phyloP scores from a whole-genome alignment of 2,113 vertebrate genomes.

The Charina bottae region DNA sequence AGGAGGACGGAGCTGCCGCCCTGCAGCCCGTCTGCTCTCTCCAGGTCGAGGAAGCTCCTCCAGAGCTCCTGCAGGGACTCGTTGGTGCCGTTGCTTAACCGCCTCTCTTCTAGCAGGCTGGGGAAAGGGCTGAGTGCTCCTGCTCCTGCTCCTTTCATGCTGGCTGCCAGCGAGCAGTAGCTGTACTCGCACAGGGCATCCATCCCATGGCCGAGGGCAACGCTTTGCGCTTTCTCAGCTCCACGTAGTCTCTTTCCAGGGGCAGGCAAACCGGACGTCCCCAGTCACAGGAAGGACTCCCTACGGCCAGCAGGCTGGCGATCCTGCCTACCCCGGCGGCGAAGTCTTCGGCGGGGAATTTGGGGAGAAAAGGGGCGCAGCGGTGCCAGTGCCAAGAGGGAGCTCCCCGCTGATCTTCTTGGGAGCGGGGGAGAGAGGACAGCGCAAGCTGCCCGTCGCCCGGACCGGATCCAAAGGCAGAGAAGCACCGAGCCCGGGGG shows the following conservation, averaged over 20 bases:
- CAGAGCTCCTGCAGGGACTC: conserved; percentile 69
- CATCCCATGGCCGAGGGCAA: conserved; percentile 59
- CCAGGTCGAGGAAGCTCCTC: conserved; percentile 61
- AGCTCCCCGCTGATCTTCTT: background rate
- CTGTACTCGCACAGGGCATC: conserved; percentile 55
- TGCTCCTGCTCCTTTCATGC: conserved; percentile 63
- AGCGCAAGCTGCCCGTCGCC: background rate
- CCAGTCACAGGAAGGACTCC: background rate
- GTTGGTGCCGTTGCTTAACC: conserved; percentile 74
- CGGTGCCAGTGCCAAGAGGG: too few species aligned
- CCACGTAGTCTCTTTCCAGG: background rate
- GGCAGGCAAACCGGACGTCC: background rate
- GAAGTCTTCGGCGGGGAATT: background rate
- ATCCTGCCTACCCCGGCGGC: rapidly evolving
- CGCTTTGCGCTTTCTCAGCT: background rate
- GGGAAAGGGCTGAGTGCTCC: conserved; percentile 44
- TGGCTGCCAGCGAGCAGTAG: conserved; percentile 55
- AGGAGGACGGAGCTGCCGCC: conserved; percentile 77
- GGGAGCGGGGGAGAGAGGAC: background rate
- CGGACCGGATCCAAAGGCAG: background rate
- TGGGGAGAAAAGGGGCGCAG: background rate
- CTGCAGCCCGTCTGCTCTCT: conserved; percentile 66
- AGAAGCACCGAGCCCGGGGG: background rate
- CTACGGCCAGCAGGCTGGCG: too few species aligned
- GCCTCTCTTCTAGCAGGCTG: conserved; percentile 58